Evolutionary conservation across 2,797 vertebrate species (phyloP).

Genomic region (Sebastolobus altivelis): DNA sequence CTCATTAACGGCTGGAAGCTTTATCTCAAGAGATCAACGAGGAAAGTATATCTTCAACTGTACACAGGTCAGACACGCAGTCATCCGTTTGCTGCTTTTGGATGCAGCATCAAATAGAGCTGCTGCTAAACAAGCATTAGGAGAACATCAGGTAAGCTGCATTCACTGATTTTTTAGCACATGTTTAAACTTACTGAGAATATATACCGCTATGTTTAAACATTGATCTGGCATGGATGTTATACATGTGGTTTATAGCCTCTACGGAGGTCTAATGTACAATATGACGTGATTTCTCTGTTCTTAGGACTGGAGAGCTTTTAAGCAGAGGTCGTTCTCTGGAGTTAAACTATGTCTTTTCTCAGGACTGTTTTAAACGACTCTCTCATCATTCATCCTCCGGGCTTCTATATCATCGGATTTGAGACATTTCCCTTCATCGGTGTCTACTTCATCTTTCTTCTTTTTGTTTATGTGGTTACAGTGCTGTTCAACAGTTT

Average conservation of each 20-base stretch:
- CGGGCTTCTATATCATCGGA: conserved; percentile 70
- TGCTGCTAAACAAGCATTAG: neutral
- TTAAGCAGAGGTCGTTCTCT: neutral
- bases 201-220: neutral
- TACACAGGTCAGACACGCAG: neutral
- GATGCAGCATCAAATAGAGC: neutral
- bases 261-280: neutral
- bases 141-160: neutral
- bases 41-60: conserved; percentile 7
- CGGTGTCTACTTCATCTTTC: conserved; percentile 72
- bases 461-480: conserved; percentile 66
- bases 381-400: conserved; percentile 63
- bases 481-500: conserved; percentile 72
- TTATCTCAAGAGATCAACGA: conserved; percentile 23
- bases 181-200: neutral
- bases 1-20: neutral
- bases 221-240: neutral
- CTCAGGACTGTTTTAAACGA: conserved; percentile 32
- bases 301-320: neutral
- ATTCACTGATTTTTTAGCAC: neutral
- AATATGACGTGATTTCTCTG: neutral
- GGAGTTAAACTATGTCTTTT: conserved; percentile 40
- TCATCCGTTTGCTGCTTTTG: neutral
- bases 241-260: neutral
- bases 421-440: conserved; percentile 53